Percentiles rank a stretch among this genome's conserved stretches.
phyloP scores from a whole-genome alignment of 2,888 invertebrate genomes.

The Tenthredo notha region DNA sequence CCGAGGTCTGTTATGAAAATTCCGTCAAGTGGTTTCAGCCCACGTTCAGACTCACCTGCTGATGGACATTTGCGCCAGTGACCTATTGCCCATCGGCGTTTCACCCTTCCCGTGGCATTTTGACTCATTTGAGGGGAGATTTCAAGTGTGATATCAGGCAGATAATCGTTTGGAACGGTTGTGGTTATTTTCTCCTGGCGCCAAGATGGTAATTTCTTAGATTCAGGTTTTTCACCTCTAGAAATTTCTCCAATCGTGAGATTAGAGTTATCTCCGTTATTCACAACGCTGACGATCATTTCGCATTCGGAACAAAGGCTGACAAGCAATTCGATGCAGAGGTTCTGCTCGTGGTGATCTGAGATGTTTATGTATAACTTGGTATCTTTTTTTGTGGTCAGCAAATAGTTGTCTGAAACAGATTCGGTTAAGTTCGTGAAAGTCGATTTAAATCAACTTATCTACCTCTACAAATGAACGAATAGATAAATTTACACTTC shows the following conservation, averaged over 20 bases:
- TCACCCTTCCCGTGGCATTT: not conserved
- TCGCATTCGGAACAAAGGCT: conserved; percentile 63
- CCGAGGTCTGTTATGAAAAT: not conserved
- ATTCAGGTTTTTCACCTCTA: not conserved
- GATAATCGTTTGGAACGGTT: not conserved
- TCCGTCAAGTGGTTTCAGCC: not conserved
- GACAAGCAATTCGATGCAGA: conserved; percentile 64
- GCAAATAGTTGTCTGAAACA: not conserved
- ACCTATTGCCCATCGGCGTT: conserved; percentile 62
- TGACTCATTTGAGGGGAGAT: not conserved
- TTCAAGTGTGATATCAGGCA: not conserved
- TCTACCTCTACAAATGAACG: too few relatives aligned
- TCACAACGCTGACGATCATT: conserved; percentile 56
- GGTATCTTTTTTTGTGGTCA: not conserved
- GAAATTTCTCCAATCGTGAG: conserved; percentile 14
- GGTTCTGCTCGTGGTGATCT: not conserved
- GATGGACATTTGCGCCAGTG: conserved; percentile 59
- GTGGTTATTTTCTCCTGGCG: conserved; percentile 55
- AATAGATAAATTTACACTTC: too few relatives aligned
- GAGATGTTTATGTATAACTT: not conserved
- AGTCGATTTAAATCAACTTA: too few relatives aligned
- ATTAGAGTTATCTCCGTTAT: not conserved
- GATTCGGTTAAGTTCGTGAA: too few relatives aligned
- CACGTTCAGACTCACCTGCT: conserved; percentile 39
- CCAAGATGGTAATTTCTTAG: conserved; percentile 60